A percentile compares a stretch with the other conserved stretches of the same genome.
Evolutionary conservation across 2,797 vertebrate species (phyloP).

Genomic region (Ptychobarbus kaznakovi): DNA sequence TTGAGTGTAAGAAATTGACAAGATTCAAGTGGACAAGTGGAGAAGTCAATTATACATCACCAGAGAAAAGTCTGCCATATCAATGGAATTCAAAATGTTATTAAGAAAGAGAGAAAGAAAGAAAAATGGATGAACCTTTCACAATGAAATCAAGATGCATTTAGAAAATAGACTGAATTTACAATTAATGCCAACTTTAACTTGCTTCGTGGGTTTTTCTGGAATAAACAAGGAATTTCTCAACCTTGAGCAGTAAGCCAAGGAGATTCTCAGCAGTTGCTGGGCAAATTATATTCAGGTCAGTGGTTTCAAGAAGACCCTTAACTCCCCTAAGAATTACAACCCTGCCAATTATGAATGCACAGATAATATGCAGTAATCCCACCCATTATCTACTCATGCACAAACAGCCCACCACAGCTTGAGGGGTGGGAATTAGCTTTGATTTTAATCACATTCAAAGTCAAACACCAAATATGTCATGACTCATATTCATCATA

Average conservation of each 20-base stretch:
- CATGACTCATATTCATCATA: slow-evolving; percentile 8
- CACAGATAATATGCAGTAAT: slow-evolving; percentile 39
- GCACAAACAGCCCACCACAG: slow-evolving; percentile 38
- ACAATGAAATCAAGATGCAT: not conserved
- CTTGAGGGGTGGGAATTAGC: slow-evolving; percentile 33
- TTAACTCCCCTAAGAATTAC: slow-evolving; percentile 43
- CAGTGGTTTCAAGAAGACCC: slow-evolving; percentile 46
- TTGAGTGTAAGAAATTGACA: not conserved
- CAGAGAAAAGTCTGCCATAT: not conserved
- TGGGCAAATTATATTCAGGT: slow-evolving; percentile 45
- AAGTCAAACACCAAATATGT: slow-evolving; percentile 28
- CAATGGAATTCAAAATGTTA: not conserved
- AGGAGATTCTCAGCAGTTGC: slow-evolving; percentile 36
- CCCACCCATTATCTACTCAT: slow-evolving; percentile 40
- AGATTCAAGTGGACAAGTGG: not conserved
- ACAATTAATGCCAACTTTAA: not conserved
- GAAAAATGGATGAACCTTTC: not conserved
- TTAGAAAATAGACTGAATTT: not conserved
- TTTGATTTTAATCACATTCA: slow-evolving; percentile 18
- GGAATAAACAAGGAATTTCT: slow-evolving; percentile 45
- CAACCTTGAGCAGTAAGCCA: slow-evolving; percentile 45
- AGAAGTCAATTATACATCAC: not conserved
- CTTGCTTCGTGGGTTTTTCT: slow-evolving; percentile 30
- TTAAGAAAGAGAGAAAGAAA: not conserved
- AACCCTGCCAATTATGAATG: slow-evolving; percentile 41